Evolutionary conservation across 2,797 vertebrate species (phyloP), one percentile per base, ranked within the genome.

Genomic region (Cynodonichthys magdalenae): DNA sequence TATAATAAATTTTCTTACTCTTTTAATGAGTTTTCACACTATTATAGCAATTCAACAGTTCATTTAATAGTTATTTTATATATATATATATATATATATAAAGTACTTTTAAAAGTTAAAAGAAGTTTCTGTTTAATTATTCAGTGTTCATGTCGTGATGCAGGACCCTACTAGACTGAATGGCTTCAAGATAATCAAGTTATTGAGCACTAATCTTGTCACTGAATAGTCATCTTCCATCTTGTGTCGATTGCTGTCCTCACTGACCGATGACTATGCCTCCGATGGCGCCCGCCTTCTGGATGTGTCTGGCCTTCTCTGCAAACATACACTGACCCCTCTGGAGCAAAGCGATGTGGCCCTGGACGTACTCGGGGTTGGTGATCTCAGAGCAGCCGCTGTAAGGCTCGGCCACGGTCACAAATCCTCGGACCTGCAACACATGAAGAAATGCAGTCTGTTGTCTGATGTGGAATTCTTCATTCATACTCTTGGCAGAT

Each of bases 251-350:
- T 31, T 68, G 63, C 58, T 17, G 50, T 63, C 39, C 4, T 3
- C 52, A 77, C 94, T 95, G 92, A 99, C 97, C 98, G 12, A 99
- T 96, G 77, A 99, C 97, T 34, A 99, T 97, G 81, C 96, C 97
- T 2, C 97, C 98, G 5, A 98, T 96, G 59, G 96, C 97, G 10
- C 97, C 97, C 5, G 97, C 96, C 77, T 95, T 98, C 89, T 98
- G 96, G 85, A 98, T 93, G 83, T 98, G 95, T 10, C 98, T 93
- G 29, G 98, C 97, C 84, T 99, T 99, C 87, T 99, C 98, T 19
- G 97, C 97, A 78, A 99, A 99, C 98, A 99, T 99, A 74, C 98
- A 99, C 90, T 98, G 97, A 53, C 98, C 98, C 81, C 98, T 94
- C 71, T 99, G 96, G 71, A 99, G 94, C 77, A 99, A 79, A 57